A percentile compares a stretch with the other conserved stretches of the same genome.
phyloP scores from a whole-genome alignment of 2,113 vertebrate species.

The Brienomyrus brachyistius region DNA sequence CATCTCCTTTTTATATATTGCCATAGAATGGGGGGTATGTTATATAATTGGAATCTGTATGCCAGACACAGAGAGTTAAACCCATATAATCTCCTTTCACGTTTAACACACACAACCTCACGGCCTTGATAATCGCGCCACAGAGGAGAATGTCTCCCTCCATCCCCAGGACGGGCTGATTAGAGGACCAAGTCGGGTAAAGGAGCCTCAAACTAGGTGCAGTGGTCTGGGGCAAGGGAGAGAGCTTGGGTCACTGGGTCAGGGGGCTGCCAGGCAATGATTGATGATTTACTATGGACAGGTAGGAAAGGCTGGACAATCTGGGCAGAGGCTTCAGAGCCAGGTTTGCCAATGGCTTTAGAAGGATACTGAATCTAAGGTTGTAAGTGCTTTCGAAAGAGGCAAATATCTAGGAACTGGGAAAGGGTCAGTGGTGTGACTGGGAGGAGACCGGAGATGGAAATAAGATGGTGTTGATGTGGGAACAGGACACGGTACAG shows the following conservation, averaged over 20 bases:
- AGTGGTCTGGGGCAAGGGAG: not conserved
- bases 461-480: not conserved
- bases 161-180: slow-evolving; percentile 63
- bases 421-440: not conserved
- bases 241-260: not conserved
- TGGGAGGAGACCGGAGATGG: not conserved
- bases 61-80: slow-evolving; percentile 78
- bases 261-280: not conserved
- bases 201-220: not conserved
- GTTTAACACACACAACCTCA: slow-evolving; percentile 67
- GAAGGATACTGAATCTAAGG: not conserved
- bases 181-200: slow-evolving; percentile 44
- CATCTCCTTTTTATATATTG: slow-evolving; percentile 43
- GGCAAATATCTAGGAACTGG: not conserved
- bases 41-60: slow-evolving; percentile 72
- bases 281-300: not conserved
- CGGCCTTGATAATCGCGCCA: slow-evolving; percentile 63
- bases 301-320: not conserved
- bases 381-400: not conserved
- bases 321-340: not conserved
- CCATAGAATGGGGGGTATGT: slow-evolving; percentile 64
- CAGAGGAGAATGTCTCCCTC: slow-evolving; percentile 64
- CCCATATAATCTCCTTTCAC: slow-evolving; percentile 84
- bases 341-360: not conserved
- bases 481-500: not conserved